Evolutionary conservation across 1,140 invertebrate species (phyloP), one percentile per base, ranked within the genome.

Genomic region (Hylaeus anthracinus): DNA sequence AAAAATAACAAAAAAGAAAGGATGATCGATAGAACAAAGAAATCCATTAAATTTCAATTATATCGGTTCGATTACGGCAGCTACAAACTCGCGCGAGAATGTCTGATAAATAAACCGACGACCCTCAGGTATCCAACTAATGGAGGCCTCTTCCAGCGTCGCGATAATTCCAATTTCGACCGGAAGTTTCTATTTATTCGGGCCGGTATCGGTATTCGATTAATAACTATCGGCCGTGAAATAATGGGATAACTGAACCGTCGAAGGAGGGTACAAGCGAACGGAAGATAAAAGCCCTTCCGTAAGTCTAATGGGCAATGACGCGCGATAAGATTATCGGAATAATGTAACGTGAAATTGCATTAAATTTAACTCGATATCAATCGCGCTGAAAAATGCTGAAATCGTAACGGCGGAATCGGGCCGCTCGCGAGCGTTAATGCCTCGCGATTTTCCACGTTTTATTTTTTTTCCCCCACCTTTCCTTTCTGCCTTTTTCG

Each of bases 281-380:
- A 71, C 83, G 74, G 74, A 85, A 80, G 84, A 85, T 85, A 85
- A 85, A 86, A 81, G 84, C 83, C 79, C 84, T 77, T 81, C 84
- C 84, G 77, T 85, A 85, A 86, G 83, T 85, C 84, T 84, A 81
- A 86, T 81, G 79, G 84, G 84, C 84, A 86, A 86, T 86, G 84
- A 86, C 83, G 83, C 84, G 78, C 84, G 84, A 86, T 86, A 86
- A 86, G 84, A 86, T 86, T 86, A 86, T 86, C 83, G 83, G 83
- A 86, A 86, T 86, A 86, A 86, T 86, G 84, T 86, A 86, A 86
- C 84, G 83, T 85, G 84, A 86, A 86, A 86, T 86, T 85, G 84
- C 84, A 85, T 86, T 86, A 86, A 86, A 86, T 86, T 86, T 81
- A 85, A 85, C 84, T 85, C 84, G 84, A 86, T 86, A 85, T 81